Base-by-base conservation (phyloP, 2,797 vertebrate genomes). In the Lepilemur ruficaudatus region DNA sequence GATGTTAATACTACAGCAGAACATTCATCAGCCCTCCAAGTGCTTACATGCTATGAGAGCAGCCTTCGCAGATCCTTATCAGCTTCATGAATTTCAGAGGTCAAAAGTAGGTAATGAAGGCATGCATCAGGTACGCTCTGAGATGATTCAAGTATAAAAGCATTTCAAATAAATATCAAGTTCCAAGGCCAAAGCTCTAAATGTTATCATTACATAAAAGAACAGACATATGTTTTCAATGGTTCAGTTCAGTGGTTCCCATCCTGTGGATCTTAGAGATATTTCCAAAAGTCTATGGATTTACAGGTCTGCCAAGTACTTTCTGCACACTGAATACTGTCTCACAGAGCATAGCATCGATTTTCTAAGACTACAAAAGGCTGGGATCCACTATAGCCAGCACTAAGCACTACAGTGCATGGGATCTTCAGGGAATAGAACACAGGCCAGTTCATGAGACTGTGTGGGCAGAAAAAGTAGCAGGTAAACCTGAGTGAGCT, bases 131-230 rank as follows among this genome's bases (percentile, higher is more conserved):
- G 87, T 87, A 94, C 17, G 18, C 65, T 63, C 52, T 32, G 73
- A 85, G 85, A 85, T 93, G 93, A 92, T 78, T 88, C 88, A 95
- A 96, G 76, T 59, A 67, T 50, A 84, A 92, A 96, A 79, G 73
- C 73, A 96, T 96, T 95, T 94, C 85, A 79, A 43, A 83, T 84
- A 61, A 87, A 48, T 87, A 83, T 82, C 61, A 96, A 93, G 55
- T 93, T 93, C 43, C 35, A 73, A 97, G 80, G 79, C 80, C 81
- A 88, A 90, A 93, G 48, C 25, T 79, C 78, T 84, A 91, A 93
- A 76, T 50, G 89, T 82, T 92, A 81, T 50, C 70, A 65, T 84
- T 94, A 84, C 61, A 73, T 67, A 52, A 90, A 94, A 92, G 55
- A 38, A 75, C 25, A 80, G 84, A 94, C 87, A 65, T 28, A 63